phyloP scores from a whole-genome alignment of 2,888 invertebrate genomes.

The Entomobrya proxima region DNA sequence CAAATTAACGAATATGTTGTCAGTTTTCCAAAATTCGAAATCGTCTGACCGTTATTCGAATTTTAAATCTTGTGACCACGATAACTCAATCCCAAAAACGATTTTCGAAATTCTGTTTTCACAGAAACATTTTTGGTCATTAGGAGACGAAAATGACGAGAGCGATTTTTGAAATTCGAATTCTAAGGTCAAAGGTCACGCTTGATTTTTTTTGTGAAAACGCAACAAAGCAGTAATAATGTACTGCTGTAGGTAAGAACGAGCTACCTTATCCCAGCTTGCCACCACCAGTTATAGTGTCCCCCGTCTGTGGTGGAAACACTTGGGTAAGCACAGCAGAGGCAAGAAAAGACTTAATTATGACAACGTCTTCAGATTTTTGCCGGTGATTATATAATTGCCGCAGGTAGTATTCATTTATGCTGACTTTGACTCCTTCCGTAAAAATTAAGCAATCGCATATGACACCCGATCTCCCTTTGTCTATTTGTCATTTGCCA shows the following conservation, averaged over 20 bases:
- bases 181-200: too few relatives aligned
- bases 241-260: slow-evolving; percentile 54
- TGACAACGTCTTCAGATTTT: slow-evolving; percentile 23
- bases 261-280: slow-evolving; percentile 1
- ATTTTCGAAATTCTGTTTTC: too few relatives aligned
- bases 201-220: neutral
- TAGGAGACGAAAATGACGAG: too few relatives aligned
- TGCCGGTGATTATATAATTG: slow-evolving; percentile 28
- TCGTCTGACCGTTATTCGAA: too few relatives aligned
- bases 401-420: neutral
- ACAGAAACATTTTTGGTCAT: too few relatives aligned
- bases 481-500: neutral
- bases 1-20: too few relatives aligned
- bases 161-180: too few relatives aligned
- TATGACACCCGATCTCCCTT: neutral
- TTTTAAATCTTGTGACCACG: too few relatives aligned
- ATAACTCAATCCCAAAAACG: too few relatives aligned
- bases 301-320: neutral
- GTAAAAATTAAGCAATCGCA: neutral
- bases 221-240: neutral
- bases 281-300: too few relatives aligned
- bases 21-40: too few relatives aligned
- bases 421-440: neutral
- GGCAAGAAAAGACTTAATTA: neutral
- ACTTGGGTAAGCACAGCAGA: slow-evolving; percentile 24